A percentile compares a stretch with the other conserved stretches of the same genome.
Evolutionary conservation across 2,888 invertebrate species (phyloP).

Genomic region (Aporophyla lueneburgensis): DNA sequence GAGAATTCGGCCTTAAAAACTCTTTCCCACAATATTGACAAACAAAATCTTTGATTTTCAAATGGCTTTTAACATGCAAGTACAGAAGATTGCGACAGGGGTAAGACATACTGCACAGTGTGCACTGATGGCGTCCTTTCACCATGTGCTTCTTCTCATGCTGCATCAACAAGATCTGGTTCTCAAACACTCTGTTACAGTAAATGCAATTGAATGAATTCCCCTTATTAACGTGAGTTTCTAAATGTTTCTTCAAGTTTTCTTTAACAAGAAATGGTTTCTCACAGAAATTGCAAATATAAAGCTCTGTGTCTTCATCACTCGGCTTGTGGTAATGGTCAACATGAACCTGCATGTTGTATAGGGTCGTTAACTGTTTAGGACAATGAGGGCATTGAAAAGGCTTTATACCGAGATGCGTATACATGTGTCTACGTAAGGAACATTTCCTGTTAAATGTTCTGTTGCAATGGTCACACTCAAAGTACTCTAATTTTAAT

Average conservation of each 20-base stretch:
- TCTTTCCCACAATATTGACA: conserved; percentile 95
- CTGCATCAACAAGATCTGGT: conserved; percentile 86
- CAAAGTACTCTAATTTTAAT: conserved; percentile 71
- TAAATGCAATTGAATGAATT: conserved; percentile 93
- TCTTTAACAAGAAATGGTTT: conserved; percentile 95
- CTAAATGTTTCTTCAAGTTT: conserved; percentile 93
- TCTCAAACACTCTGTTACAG: conserved; percentile 81
- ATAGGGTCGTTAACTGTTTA: conserved; percentile 92
- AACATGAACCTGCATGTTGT: conserved; percentile 92
- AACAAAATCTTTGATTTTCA: conserved; percentile 94
- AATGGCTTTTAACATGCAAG: conserved; percentile 93
- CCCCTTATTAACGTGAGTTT: conserved; percentile 91
- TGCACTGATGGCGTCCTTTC: conserved; percentile 93
- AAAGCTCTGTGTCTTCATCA: conserved; percentile 81
- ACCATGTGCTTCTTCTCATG: conserved; percentile 94
- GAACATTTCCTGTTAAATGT: conserved; percentile 92
- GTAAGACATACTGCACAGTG: conserved; percentile 93
- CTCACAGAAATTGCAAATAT: conserved; percentile 94
- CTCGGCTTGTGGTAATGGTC: conserved; percentile 88
- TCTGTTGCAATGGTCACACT: conserved; percentile 92
- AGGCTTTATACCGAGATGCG: conserved; percentile 92
- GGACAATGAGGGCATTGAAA: conserved; percentile 92
- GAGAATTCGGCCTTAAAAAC: conserved; percentile 93
- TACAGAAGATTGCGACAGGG: conserved; percentile 92
- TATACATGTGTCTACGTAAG: conserved; percentile 92